A percentile compares a stretch with the other conserved stretches of the same genome.
Evolutionary conservation across 2,888 invertebrate species (phyloP).

Genomic region (Phalangium opilio): DNA sequence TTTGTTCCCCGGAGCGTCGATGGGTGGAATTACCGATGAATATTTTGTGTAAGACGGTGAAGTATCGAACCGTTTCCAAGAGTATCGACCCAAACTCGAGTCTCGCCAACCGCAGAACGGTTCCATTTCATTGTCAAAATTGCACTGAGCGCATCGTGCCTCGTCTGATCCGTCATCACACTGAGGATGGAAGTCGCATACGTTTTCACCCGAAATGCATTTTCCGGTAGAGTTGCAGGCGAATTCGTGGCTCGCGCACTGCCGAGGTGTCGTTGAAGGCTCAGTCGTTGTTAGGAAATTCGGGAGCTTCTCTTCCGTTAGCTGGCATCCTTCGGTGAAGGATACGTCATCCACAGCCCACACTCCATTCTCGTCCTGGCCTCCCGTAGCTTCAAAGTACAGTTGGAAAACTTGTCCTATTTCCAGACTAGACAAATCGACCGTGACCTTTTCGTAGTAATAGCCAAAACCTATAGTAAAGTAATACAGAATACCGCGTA

Average conservation of each 20-base stretch:
- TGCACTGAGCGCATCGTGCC: conserved; percentile 14
- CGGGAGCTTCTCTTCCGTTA: conserved; percentile 9
- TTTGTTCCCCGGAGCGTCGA: conserved; percentile 4
- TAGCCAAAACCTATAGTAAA: conserved; percentile 9
- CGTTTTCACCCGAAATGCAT: conserved; percentile 8
- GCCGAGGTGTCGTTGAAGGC: conserved; percentile 6
- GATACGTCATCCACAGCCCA: conserved; percentile 20
- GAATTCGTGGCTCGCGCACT: conserved; percentile 8
- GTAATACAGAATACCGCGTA: no score
- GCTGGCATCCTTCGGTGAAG: conserved; percentile 14
- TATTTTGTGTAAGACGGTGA: conserved; percentile 2
- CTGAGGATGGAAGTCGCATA: conserved; percentile 17
- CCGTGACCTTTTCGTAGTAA: conserved; percentile 12
- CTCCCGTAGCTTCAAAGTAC: conserved; percentile 13
- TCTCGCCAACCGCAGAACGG: conserved; percentile 17
- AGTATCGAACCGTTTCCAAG: conserved; percentile 12
- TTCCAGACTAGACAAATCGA: conserved; percentile 7
- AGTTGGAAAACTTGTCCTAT: conserved; percentile 13
- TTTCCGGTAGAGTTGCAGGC: conserved; percentile 5
- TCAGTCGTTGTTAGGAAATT: neutral
- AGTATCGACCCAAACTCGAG: conserved; percentile 2
- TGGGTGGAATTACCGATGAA: conserved; percentile 4
- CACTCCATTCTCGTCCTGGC: conserved; percentile 1
- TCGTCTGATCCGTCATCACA: conserved; percentile 17
- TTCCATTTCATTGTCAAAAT: conserved; percentile 11